A percentile compares a stretch with the other conserved stretches of the same genome.
phyloP scores from a whole-genome alignment of 2,113 vertebrate species.

The Ophthalmolycus amberensis region DNA sequence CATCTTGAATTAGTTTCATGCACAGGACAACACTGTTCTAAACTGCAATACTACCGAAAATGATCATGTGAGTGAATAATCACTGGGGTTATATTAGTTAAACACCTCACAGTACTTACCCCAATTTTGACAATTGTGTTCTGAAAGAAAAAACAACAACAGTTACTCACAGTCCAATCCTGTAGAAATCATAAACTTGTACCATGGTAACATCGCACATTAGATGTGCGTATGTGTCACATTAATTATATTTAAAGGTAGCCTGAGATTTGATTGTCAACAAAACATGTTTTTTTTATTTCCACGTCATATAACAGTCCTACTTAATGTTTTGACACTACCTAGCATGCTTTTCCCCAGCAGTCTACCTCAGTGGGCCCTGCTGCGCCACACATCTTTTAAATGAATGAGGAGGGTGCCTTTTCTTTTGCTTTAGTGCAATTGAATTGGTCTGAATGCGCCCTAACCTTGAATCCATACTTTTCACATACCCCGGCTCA shows the following conservation, averaged over 20 bases:
- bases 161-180: not conserved
- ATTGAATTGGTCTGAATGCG: no score
- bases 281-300: not conserved
- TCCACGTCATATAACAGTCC: no score
- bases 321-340: no score
- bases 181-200: not conserved
- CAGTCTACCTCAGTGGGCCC: no score
- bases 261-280: not conserved
- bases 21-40: not conserved
- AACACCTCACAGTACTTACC: constrained; percentile 76
- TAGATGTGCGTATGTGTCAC: not conserved
- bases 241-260: not conserved
- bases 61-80: not conserved
- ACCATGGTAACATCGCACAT: not conserved
- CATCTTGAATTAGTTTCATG: constrained; percentile 4
- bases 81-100: not conserved
- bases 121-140: constrained; percentile 80
- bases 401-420: no score
- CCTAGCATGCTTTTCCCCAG: no score
- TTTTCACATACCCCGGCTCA: no score
- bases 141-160: constrained; percentile 69
- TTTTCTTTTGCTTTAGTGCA: no score
- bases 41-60: not conserved
- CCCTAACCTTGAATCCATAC: no score
- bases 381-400: no score